Evolutionary conservation across 2,797 vertebrate species (phyloP).

Genomic region (Novumbra hubbsi): DNA sequence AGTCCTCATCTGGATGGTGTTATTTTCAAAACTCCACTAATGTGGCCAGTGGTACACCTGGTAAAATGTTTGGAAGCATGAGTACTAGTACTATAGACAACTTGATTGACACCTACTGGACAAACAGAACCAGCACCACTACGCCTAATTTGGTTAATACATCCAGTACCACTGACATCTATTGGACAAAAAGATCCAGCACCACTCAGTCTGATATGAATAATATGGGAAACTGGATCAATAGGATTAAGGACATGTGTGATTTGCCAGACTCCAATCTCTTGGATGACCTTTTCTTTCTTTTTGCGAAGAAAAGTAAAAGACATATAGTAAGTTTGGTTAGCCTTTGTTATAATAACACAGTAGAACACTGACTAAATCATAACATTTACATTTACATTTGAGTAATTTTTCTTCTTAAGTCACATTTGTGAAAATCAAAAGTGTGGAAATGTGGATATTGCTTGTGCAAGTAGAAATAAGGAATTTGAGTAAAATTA

Average conservation of each 20-base stretch:
- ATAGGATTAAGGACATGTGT: slow-evolving; percentile 53
- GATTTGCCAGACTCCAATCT: slow-evolving; percentile 46
- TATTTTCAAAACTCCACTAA: slow-evolving; percentile 49
- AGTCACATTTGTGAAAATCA: neutral
- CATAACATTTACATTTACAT: neutral
- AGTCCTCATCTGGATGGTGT: slow-evolving; percentile 78
- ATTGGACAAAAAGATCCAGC: neutral
- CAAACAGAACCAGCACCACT: neutral
- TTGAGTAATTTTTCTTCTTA: no score
- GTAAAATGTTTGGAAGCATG: neutral
- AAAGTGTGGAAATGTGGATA: neutral
- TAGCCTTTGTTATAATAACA: neutral
- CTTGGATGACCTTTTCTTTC: slow-evolving; percentile 70
- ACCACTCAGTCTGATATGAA: neutral
- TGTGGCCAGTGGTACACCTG: neutral
- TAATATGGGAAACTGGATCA: neutral
- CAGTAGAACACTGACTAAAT: neutral
- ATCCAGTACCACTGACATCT: neutral
- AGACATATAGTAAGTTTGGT: slow-evolving; percentile 72
- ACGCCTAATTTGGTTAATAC: neutral
- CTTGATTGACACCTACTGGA: neutral
- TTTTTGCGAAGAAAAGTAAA: slow-evolving; percentile 73
- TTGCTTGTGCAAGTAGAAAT: neutral
- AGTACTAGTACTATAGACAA: neutral
- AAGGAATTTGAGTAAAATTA: neutral